Conservation (phyloP, 1,140 invertebrate species). For the Wasmannia auropunctata region DNA sequence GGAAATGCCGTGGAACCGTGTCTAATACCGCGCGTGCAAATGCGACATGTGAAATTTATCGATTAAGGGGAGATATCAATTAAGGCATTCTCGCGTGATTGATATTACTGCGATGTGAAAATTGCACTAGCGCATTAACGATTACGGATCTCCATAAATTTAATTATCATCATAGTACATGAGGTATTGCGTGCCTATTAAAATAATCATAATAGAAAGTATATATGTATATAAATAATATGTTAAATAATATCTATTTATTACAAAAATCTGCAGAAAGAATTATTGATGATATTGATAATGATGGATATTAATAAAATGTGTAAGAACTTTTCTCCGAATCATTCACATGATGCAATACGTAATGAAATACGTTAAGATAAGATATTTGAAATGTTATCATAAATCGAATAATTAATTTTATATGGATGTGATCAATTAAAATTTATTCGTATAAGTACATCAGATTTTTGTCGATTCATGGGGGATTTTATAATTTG, state of each 20-base stretch:
- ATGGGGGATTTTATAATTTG: background rate
- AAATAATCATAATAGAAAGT: background rate
- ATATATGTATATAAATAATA: too few species aligned
- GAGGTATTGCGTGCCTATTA: background rate
- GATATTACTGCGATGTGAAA: background rate
- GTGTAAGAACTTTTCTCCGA: background rate
- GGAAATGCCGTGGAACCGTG: conserved; percentile 36
- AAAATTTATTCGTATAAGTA: background rate
- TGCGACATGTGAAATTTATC: conserved; percentile 22
- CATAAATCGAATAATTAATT: background rate
- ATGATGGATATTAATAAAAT: background rate
- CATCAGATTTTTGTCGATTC: background rate
- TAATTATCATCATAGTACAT: too few species aligned
- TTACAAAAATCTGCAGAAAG: background rate
- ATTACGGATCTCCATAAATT: background rate
- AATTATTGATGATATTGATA: background rate
- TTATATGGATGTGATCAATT: background rate
- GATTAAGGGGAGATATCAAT: background rate
- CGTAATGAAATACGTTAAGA: background rate
- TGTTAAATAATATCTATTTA: background rate
- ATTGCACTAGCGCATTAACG: background rate
- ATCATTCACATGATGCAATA: background rate
- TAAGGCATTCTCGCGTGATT: background rate
- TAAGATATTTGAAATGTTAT: background rate
- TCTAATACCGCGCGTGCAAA: conserved; percentile 29